Evolutionary conservation across 1,140 invertebrate genomes (phyloP).

Genomic region (Solenopsis invicta): DNA sequence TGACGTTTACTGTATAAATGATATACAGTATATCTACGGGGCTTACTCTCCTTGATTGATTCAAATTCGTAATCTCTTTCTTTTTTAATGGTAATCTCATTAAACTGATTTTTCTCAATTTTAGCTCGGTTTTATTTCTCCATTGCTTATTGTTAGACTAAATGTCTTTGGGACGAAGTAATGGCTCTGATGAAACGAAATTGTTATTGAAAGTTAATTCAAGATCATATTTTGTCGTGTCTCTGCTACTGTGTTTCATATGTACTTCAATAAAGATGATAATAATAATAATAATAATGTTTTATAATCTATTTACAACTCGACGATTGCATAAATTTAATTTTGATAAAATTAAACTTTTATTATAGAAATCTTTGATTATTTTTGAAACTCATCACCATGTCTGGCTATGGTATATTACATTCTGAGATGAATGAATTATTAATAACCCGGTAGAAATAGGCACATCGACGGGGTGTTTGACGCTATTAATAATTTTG

Average conservation of each 20-base stretch:
- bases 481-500: background rate
- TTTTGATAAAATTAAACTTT: constrained; percentile 6
- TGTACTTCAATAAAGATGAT: too few species aligned
- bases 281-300: too few species aligned
- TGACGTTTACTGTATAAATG: constrained; percentile 17
- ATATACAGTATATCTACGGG: background rate
- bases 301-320: constrained; percentile 15
- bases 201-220: background rate
- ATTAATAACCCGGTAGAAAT: background rate
- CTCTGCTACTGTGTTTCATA: too few species aligned
- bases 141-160: background rate
- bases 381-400: background rate
- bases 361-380: background rate
- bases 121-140: background rate
- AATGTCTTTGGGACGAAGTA: background rate
- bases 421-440: background rate
- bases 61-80: background rate
- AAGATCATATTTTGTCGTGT: background rate
- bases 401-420: background rate
- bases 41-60: background rate
- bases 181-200: background rate
- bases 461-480: background rate
- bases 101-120: background rate
- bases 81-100: background rate
- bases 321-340: background rate